Conservation (phyloP, 2,888 invertebrate species). For the Dryobota labecula region DNA sequence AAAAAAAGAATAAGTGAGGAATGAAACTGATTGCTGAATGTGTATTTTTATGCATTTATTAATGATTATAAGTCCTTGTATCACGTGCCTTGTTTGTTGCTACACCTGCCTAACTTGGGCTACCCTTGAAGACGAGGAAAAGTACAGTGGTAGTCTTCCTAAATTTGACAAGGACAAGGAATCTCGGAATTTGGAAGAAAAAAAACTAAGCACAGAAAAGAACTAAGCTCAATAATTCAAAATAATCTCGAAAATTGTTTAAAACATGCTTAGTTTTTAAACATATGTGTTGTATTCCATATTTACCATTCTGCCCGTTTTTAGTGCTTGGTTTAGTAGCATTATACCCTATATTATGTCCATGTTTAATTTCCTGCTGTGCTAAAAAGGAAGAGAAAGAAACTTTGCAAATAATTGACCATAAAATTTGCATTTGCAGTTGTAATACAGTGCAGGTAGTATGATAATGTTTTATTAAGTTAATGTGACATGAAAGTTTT, state of each 20-base stretch:
- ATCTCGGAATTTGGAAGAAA: not conserved
- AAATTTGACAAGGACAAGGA: not conserved
- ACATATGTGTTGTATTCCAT: constrained; percentile 40
- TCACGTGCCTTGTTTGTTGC: constrained; percentile 28
- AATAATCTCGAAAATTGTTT: not conserved
- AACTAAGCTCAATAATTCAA: not conserved
- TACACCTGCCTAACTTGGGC: constrained; percentile 20
- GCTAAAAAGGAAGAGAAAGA: constrained; percentile 29
- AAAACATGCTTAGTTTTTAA: constrained; percentile 10
- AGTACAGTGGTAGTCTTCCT: not conserved
- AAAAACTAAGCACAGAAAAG: constrained; percentile 1
- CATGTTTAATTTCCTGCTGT: constrained; percentile 64
- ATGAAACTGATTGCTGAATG: not conserved
- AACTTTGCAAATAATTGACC: constrained; percentile 1
- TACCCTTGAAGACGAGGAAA: constrained; percentile 2
- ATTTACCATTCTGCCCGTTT: constrained; percentile 62
- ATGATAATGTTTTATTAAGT: constrained; percentile 7
- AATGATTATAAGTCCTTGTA: constrained; percentile 1
- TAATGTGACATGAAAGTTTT: constrained; percentile 18
- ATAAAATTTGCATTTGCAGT: constrained; percentile 17
- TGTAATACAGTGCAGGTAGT: not conserved
- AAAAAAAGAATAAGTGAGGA: not conserved
- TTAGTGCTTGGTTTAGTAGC: constrained; percentile 64
- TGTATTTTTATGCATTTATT: constrained; percentile 5
- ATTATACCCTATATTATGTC: constrained; percentile 71